phyloP scores from a whole-genome alignment of 1,140 invertebrate genomes.

The Cyclargus thomasi region DNA sequence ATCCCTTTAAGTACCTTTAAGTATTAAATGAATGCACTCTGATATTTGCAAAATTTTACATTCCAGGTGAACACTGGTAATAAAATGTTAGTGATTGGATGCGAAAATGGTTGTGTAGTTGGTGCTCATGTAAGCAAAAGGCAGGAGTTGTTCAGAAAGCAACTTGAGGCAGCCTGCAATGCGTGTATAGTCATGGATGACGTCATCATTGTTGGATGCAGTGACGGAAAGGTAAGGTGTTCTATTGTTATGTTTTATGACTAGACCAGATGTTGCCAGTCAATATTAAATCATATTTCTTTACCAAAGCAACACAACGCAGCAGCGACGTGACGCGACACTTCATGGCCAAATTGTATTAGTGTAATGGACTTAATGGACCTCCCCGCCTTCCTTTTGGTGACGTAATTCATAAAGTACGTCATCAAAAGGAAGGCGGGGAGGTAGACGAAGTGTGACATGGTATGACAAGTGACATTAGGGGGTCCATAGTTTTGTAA shows the following conservation, averaged over 20 bases:
- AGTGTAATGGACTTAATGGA: too few relatives aligned
- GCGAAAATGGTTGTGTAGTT: slow-evolving; percentile 78
- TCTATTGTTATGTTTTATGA: not conserved
- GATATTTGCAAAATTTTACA: not conserved
- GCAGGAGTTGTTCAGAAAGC: slow-evolving; percentile 59
- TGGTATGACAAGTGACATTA: too few relatives aligned
- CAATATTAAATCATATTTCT: too few relatives aligned
- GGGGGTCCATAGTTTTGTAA: too few relatives aligned
- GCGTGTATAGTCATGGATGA: slow-evolving; percentile 59
- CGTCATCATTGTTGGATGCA: slow-evolving; percentile 68
- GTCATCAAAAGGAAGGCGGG: too few relatives aligned
- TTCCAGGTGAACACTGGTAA: slow-evolving; percentile 80
- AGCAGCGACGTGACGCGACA: too few relatives aligned
- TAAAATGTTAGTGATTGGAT: slow-evolving; percentile 79
- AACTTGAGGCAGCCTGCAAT: slow-evolving; percentile 74
- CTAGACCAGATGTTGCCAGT: not conserved
- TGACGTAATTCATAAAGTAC: too few relatives aligned
- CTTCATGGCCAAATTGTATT: too few relatives aligned
- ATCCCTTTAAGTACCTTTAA: too few relatives aligned
- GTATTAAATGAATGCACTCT: not conserved
- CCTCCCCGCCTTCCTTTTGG: too few relatives aligned
- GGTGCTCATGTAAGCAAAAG: slow-evolving; percentile 77
- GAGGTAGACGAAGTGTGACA: too few relatives aligned
- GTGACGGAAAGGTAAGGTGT: slow-evolving; percentile 70
- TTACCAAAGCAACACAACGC: too few relatives aligned